Evolutionary conservation across 2,113 vertebrate genomes (phyloP).

Genomic region (Budorcas taxicolor): DNA sequence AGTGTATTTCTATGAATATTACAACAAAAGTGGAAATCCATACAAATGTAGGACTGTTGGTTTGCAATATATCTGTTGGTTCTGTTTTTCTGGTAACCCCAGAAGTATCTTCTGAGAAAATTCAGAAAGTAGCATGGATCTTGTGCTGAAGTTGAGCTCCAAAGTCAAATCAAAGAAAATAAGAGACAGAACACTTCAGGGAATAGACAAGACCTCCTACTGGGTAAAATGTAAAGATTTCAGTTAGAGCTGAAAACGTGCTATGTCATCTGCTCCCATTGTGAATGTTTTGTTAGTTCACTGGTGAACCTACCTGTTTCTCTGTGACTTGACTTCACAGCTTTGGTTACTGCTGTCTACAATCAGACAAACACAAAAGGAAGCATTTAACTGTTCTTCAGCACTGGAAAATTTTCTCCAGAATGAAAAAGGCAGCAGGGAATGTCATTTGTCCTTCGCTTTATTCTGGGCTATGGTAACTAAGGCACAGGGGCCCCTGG

Average conservation of each 20-base stretch:
- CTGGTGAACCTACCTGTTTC: not conserved
- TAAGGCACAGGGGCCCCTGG: not conserved
- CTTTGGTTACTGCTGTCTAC: not conserved
- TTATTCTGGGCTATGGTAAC: not conserved
- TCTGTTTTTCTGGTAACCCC: not conserved
- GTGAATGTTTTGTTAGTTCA: not conserved
- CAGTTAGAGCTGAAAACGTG: not conserved
- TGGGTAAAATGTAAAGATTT: slow-evolving; percentile 63
- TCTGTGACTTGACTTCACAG: slow-evolving; percentile 20
- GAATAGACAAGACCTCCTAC: slow-evolving; percentile 56
- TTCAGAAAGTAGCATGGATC: slow-evolving; percentile 45
- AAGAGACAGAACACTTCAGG: slow-evolving; percentile 65
- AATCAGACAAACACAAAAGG: slow-evolving; percentile 23
- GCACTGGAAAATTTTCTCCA: not conserved
- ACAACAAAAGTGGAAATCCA: not conserved
- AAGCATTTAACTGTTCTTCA: slow-evolving; percentile 18
- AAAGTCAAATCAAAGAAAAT: slow-evolving; percentile 58
- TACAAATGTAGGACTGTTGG: accelerated
- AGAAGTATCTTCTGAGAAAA: slow-evolving; percentile 37
- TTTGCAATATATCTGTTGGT: too few species aligned
- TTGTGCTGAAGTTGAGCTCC: slow-evolving; percentile 57
- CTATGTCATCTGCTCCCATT: not conserved
- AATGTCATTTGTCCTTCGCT: slow-evolving; percentile 6
- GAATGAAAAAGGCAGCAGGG: slow-evolving; percentile 11
- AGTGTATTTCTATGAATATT: not conserved